These are phyloP conservation scores for Coelopa pilipes DNA, from an alignment of 2,888 invertebrate species.

Conservation along the genomic window DNA sequence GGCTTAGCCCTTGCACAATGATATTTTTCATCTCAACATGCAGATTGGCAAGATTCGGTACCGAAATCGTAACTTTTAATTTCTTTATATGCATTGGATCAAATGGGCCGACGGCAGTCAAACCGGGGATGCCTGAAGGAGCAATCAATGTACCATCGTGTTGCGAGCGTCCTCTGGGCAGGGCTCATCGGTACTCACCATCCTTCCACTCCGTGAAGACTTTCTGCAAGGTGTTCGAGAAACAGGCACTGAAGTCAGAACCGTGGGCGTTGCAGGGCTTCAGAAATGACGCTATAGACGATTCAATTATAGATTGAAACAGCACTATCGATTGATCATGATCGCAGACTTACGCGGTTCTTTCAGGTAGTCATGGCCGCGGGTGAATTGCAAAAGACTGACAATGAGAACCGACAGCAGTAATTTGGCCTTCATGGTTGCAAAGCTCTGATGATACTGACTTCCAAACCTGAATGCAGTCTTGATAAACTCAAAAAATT, in stretches of 20 bases:
- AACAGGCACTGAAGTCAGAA: conserved; percentile 41
- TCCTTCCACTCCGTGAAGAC: conserved; percentile 45
- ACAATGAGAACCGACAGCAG: neutral
- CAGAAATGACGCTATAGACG: conserved; percentile 44
- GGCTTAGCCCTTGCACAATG: conserved; percentile 67
- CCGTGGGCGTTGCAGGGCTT: conserved; percentile 40
- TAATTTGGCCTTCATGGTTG: conserved; percentile 10
- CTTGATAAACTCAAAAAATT: too few relatives aligned
- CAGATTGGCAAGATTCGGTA: conserved; percentile 65
- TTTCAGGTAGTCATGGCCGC: conserved; percentile 41
- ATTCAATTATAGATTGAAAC: conserved; percentile 1
- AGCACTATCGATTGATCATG: neutral
- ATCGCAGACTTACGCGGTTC: conserved; percentile 44
- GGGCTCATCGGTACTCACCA: conserved; percentile 36
- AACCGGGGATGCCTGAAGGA: conserved; percentile 47
- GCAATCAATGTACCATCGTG: neutral
- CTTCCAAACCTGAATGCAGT: neutral
- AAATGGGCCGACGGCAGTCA: conserved; percentile 68
- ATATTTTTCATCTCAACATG: conserved; percentile 74
- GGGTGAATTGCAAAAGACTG: neutral
- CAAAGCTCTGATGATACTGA: neutral
- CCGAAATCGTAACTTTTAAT: conserved; percentile 74
- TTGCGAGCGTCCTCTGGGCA: neutral
- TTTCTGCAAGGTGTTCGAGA: conserved; percentile 42
- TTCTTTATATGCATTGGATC: conserved; percentile 74